Percentiles rank a stretch among this genome's conserved stretches.
These are phyloP conservation scores for Thumatha senex DNA, from an alignment of 2,888 invertebrate species.

Conservation along the genomic window DNA sequence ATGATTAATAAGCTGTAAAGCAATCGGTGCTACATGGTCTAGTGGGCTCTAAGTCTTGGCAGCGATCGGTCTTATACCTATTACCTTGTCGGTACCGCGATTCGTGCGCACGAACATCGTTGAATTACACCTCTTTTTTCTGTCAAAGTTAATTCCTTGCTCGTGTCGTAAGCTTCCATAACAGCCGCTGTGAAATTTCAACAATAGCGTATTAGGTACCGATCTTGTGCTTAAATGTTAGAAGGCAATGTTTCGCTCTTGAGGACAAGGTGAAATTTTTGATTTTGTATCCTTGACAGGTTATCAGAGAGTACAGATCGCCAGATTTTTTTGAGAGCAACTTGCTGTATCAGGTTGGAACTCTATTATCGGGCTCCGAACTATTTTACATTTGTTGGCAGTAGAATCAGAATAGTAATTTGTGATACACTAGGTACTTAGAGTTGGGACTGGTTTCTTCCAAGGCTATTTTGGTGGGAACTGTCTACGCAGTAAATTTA, in stretches of 20 bases:
- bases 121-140: slow-evolving; percentile 80
- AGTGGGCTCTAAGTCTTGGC: slow-evolving; percentile 53
- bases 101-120: slow-evolving; percentile 80
- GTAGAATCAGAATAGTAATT: too few species aligned
- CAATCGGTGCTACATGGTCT: slow-evolving; percentile 55
- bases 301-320: too few species aligned
- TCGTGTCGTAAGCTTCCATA: slow-evolving; percentile 73
- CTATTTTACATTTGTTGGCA: too few species aligned
- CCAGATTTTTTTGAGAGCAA: too few species aligned
- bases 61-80: slow-evolving; percentile 58
- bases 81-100: slow-evolving; percentile 79
- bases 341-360: too few species aligned
- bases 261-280: too few species aligned
- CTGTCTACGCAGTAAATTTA: too few species aligned
- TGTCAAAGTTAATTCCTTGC: slow-evolving; percentile 78
- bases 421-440: too few species aligned
- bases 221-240: slow-evolving; percentile 8
- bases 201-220: slow-evolving; percentile 23
- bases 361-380: too few species aligned
- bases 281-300: too few species aligned
- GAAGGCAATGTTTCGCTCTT: background rate
- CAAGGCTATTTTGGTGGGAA: too few species aligned
- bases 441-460: too few species aligned
- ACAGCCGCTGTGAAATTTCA: slow-evolving; percentile 34
- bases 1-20: slow-evolving; percentile 64